phyloP scores from a whole-genome alignment of 2,113 vertebrate species.

The Uria lomvia region DNA sequence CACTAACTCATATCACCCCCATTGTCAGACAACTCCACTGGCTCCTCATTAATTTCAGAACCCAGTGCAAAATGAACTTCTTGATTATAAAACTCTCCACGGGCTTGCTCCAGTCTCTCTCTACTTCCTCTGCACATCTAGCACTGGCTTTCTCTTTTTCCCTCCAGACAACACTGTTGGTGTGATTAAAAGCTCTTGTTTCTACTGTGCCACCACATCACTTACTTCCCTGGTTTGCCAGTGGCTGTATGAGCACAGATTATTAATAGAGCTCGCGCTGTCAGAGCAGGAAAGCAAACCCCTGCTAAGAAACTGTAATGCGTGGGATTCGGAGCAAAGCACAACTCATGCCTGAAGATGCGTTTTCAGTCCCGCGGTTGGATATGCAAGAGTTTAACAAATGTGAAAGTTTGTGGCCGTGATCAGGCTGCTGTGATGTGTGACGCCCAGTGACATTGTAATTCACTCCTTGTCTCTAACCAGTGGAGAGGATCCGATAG shows the following conservation, averaged over 20 bases:
- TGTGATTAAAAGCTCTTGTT: slow-evolving; percentile 73
- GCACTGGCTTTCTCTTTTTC: slow-evolving; percentile 40
- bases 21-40: slow-evolving; percentile 48
- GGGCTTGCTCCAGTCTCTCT: slow-evolving; percentile 31
- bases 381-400: background rate
- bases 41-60: slow-evolving; percentile 63
- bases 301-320: background rate
- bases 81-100: slow-evolving; percentile 57
- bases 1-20: slow-evolving; percentile 14
- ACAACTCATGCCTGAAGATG: slow-evolving; percentile 12
- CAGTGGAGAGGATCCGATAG: background rate
- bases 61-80: slow-evolving; percentile 49
- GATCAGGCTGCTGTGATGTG: background rate
- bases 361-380: background rate
- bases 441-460: background rate
- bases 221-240: slow-evolving; percentile 62
- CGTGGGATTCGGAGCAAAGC: slow-evolving; percentile 24
- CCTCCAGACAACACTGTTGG: slow-evolving; percentile 61
- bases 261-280: slow-evolving; percentile 60
- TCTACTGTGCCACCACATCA: slow-evolving; percentile 57
- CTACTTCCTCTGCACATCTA: slow-evolving; percentile 37
- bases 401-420: background rate
- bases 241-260: slow-evolving; percentile 58
- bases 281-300: slow-evolving; percentile 47
- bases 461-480: background rate